Conservation (phyloP, 2,888 invertebrate species). For the Molorchus minor region DNA sequence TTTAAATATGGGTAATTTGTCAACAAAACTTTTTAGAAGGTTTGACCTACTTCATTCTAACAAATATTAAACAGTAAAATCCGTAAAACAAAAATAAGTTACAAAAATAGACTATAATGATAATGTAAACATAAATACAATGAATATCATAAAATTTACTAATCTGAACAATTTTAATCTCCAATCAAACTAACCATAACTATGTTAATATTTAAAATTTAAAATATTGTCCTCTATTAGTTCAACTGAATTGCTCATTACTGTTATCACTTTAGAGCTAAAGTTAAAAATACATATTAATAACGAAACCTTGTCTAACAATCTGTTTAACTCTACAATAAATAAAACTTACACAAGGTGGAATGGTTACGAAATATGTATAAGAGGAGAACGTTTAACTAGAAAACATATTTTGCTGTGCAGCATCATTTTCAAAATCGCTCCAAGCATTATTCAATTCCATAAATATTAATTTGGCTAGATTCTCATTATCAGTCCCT, state of each 20-base stretch:
- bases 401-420: constrained; percentile 75
- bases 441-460: constrained; percentile 99
- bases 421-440: constrained; percentile 90
- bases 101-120: constrained; percentile 42
- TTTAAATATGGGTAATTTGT: constrained; percentile 32
- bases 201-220: constrained; percentile 20
- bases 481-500: constrained; percentile 89
- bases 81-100: constrained; percentile 35
- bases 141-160: constrained; percentile 34
- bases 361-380: constrained; percentile 43
- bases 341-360: constrained; percentile 37
- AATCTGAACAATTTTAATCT: constrained; percentile 34
- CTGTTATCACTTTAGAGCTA: constrained; percentile 31
- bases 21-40: constrained; percentile 1
- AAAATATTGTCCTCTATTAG: constrained; percentile 18
- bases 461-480: constrained; percentile 97
- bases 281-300: constrained; percentile 28
- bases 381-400: constrained; percentile 49
- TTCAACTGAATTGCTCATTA: constrained; percentile 25
- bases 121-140: constrained; percentile 32
- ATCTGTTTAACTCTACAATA: constrained; percentile 34
- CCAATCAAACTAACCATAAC: constrained; percentile 27
- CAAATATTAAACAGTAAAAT: constrained; percentile 16
- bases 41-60: constrained; percentile 1
- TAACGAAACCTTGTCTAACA: constrained; percentile 18